Evolutionary conservation across 2,797 vertebrate species (phyloP).

Genomic region (Hemibagrus guttatus): DNA sequence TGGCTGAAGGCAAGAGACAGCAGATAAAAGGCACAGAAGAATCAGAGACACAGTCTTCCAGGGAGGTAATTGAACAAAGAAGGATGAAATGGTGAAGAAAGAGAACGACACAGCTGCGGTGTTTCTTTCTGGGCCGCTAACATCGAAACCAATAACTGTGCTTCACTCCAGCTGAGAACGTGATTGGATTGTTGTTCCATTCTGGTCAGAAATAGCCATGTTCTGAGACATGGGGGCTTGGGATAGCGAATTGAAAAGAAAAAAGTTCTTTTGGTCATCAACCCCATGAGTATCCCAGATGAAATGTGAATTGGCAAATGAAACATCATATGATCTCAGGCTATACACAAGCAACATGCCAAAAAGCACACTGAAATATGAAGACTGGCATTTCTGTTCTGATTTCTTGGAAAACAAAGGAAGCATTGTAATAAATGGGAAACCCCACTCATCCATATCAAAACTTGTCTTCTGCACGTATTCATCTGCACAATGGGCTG

Average conservation of each 20-base stretch:
- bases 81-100: constrained; percentile 32
- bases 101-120: not conserved
- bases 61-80: constrained; percentile 37
- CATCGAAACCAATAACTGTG: constrained; percentile 21
- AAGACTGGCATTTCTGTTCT: not conserved
- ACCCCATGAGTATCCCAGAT: not conserved
- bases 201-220: constrained; percentile 29
- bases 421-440: not conserved
- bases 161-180: constrained; percentile 33
- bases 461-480: not conserved
- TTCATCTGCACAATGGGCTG: not conserved
- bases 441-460: not conserved
- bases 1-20: constrained; percentile 2
- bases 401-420: not conserved
- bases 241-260: constrained; percentile 24
- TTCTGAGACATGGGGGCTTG: constrained; percentile 14
- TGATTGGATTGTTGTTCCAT: constrained; percentile 40
- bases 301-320: constrained; percentile 32
- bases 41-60: constrained; percentile 12
- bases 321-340: constrained; percentile 8
- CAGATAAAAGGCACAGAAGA: constrained; percentile 34
- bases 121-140: constrained; percentile 14
- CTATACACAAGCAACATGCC: not conserved
- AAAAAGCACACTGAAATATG: not conserved
- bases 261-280: not conserved